Base-by-base conservation (phyloP, 2,113 vertebrate genomes). In the Raja brachyura region DNA sequence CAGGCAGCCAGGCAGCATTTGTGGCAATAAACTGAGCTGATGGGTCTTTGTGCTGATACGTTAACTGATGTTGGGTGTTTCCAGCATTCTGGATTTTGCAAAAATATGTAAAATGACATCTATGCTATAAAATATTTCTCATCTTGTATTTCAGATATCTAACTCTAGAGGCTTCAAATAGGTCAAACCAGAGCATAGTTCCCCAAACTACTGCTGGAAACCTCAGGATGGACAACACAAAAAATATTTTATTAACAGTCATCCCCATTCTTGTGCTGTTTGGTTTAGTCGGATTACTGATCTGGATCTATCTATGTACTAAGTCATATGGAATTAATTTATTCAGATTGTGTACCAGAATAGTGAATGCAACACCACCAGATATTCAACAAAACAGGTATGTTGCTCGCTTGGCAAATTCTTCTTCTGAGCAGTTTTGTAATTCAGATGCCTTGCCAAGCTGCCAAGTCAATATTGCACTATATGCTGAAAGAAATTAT, bases 71-170 rank as follows among this genome's bases (percentile, higher is more conserved):
- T 20, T 73, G 70, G 54, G 78, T 20, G 20, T 18, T 22, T 81
- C 39, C 39, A 54, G 48, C 31, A 39, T 39, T 73, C 20, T 2
- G 22, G 18, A 4, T 20, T 73, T 73, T 73, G 70, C 73, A 13
- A 74, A 48, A 66, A 18, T 48, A 39, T 74, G 10, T 4, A 92
- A 68, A 48, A 1, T 74, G 33, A 73, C 3, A 7, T 73, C 2
- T 74, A 73, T 31, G 48, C 54, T 4, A 73, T 9, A 73, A 16
- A 68, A 74, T 54, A 25, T 73, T 73, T 73, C 16, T 92, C 39
- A 73, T 70, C 77, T 92, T 92, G 20, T 54, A 28, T 92, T 92
- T 73, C 18, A 92, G 90, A 39, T 73, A 3, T 31, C 16, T 92
- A 73, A 54, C 90, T 18, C 90, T 48, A 70, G 83, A 88, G 22